Evolutionary conservation across 2,888 invertebrate genomes (phyloP), one percentile per base, ranked within the genome.

Genomic region (Diaperis boleti): DNA sequence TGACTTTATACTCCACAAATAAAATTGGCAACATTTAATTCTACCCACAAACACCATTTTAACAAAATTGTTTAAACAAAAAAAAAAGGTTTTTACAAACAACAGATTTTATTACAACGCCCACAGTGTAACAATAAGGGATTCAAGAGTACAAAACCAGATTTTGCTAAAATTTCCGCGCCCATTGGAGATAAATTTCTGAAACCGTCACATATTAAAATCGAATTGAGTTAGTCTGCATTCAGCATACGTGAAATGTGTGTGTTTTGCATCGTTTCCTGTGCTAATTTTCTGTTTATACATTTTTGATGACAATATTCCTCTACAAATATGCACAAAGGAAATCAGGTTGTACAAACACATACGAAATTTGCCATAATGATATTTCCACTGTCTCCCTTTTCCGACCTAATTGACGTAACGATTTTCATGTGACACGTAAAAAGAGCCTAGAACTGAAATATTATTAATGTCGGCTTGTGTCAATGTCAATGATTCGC

Each of bases 281-380:
- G 3, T 17, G 41, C 20, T 42, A 42, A 42, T 42, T 42, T 18
- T 4, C n/a, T 20, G 20, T 42, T 17, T 18, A 20, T 42, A 42
- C 14, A 42, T 42, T 18, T 42, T 42, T 42, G 17, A 42, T 42
- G 18, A 18, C 11, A 20, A 45, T 45, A 7, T 20, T 4, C 26
- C 26, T 26, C 14, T 13, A 45, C 29, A 45, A 45, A 45, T 45
- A 45, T 45, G 45, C 45, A 45, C 45, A 45, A 45, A 45, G 45
- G 14, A 22, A 45, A 26, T 45, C 45, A 6, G 2, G 14, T 13
- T 45, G 45, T 26, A 2, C n/a, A 41, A 42, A 42, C 2, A 39
- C 11, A 42, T 10, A 42, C 10, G 41, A 42, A 31, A 42, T 42
- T 39, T 17, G 15, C 15, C n/a, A 42, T 20, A 1, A 42, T 8